Evolutionary conservation across 2,888 invertebrate species (phyloP), one percentile per base, ranked within the genome.

Genomic region (Dysmachus trigonus): DNA sequence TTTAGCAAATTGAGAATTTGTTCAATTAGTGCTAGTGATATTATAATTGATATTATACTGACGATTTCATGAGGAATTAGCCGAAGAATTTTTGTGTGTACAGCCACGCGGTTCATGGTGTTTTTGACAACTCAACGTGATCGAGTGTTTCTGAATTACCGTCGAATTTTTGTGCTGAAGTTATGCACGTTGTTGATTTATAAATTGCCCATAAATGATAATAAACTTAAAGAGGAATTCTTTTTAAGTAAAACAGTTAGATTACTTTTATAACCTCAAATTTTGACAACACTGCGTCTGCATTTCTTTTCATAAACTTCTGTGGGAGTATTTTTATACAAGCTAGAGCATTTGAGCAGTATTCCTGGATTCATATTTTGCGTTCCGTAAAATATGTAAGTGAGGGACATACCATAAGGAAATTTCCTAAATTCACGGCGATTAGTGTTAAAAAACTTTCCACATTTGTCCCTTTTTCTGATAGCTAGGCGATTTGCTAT

Each of bases 81-180:
- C 22, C 22, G 10, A 22, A n/a, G 8, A 35, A 62, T 2, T 71
- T 22, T 22, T 35, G 15, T 41, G 15, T 84, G 51, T 41, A 86
- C 73, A 86, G 88, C 90, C 90, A 90, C 89, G 90, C 89, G 89
- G 90, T 89, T 72, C 35, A 83, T 38, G 7, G n/a, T 35, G 30
- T 33, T n/a, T 79, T 79, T 35, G 51, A 51, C 47, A 79, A 51
- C 15, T 10, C 18, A 82, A 22, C 62, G 62, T 71, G 41, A 22
- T 41, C 13, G 38, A 31, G 41, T 77, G 27, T 77, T 30, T 41
- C 71, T 8, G 0, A 47, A 18, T 47, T 47, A 6, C 47, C n/a
- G 33, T 7, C n/a, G 47, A 15, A 47, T 0, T 47, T 47, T 47
- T 47, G n/a, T 47, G 6, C n/a, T 47, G 18, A 47, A n/a, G n/a